These are phyloP conservation scores for Holotrichia oblita DNA, from an alignment of 1,140 invertebrate genomes.

Conservation along the genomic window DNA sequence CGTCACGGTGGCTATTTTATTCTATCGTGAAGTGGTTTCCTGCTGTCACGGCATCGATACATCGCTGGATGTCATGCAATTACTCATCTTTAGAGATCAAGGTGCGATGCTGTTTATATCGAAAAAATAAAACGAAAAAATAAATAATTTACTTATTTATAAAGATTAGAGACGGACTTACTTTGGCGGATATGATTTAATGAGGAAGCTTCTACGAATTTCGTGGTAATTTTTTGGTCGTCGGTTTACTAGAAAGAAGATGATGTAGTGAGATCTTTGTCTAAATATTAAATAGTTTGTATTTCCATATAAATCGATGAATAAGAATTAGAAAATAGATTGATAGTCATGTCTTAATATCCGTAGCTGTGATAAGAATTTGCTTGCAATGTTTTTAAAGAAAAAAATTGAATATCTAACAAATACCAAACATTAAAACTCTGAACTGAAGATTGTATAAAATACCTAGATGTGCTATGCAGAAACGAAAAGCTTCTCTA, in stretches of 20 bases:
- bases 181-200: conserved; percentile 8
- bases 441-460: no score
- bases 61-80: background rate
- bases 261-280: background rate
- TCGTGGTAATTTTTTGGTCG: background rate
- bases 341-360: no score
- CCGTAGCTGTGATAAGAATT: no score
- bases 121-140: background rate
- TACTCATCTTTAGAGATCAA: background rate
- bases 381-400: no score
- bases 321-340: no score
- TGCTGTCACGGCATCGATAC: background rate
- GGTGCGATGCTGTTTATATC: background rate
- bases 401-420: no score
- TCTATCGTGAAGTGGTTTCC: background rate
- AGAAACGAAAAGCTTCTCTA: no score
- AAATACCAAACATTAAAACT: no score
- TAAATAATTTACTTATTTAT: background rate
- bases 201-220: conserved; percentile 1
- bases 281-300: background rate
- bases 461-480: no score
- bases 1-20: background rate
- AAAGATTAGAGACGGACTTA: background rate
- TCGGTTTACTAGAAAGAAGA: background rate
- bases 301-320: no score